Conservation (phyloP, 1,140 invertebrate species). For the Eriocheir sinensis region DNA sequence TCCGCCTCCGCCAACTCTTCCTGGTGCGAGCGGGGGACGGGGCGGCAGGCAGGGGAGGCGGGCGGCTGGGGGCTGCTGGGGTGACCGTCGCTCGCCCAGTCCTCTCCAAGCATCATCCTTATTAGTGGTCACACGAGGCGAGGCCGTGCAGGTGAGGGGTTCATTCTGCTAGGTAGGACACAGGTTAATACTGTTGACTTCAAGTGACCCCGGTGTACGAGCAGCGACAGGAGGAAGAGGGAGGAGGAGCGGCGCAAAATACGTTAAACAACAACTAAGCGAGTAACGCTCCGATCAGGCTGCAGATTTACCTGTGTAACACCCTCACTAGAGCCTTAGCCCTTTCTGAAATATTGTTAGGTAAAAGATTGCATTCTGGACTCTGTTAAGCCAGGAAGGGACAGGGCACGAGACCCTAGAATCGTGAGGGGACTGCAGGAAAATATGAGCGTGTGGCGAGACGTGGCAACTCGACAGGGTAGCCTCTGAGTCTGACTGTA, state of each 20-base stretch:
- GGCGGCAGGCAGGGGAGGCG: not conserved
- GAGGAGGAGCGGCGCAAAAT: not conserved
- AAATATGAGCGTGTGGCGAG: not conserved
- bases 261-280: not conserved
- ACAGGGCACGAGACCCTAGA: not conserved
- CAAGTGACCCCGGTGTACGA: conserved; percentile 48
- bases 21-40: conserved; percentile 32
- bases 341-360: not conserved
- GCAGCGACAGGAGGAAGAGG: conserved; percentile 5
- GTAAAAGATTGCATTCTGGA: not conserved
- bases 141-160: not conserved
- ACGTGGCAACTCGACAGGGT: conserved; percentile 27
- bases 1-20: conserved; percentile 69
- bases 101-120: conserved; percentile 50
- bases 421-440: not conserved
- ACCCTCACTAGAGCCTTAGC: not conserved
- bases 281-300: not conserved
- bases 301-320: not conserved
- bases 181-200: conserved; percentile 45
- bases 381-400: not conserved
- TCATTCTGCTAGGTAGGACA: not conserved
- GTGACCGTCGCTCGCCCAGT: conserved; percentile 52
- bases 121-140: conserved; percentile 43
- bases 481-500: conserved; percentile 36
- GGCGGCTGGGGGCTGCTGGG: not conserved